Evolutionary conservation across 64 coral and sea anemone genomes (phyloP), one percentile per base, ranked within the genome.

Genomic region (Stylophora pistillata): DNA sequence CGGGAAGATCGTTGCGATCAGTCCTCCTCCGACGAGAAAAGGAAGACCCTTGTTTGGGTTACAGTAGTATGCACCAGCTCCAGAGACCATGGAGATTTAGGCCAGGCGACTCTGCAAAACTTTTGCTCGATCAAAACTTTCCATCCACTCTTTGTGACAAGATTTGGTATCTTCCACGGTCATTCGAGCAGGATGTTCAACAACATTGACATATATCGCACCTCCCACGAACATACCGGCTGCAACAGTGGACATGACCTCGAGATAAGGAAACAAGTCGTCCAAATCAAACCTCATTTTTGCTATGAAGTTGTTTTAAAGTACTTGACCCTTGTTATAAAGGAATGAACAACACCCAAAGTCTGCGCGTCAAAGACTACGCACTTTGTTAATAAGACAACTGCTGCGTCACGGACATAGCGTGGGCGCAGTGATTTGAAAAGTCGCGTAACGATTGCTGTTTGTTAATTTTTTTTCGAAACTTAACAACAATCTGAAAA

Each of bases 101-200:
- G 91, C 91, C 55, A 96, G 61, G 30, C 90, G 86, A 30, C 52
- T 30, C 32, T 96, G 94, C 52, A 86, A 75, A n/a, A 93, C 81
- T 56, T 77, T 93, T 10, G 94, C 94, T 37, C 90, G 87, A 62
- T 96, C 95, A 27, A 96, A 93, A 55, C 95, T 96, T 41, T 93
- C 95, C 30, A 87, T 96, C 95, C 95, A 96, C 63, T 93, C 33
- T 33, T 93, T 85, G 41, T 96, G 95, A 20, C 91, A 96, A 23
- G 76, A 63, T 53, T 93, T 90, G 1, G 95, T 96, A 34, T 92
- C 90, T 3, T 78, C 4, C 2, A 96, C 64, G 7, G 65, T 66
- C 95, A 96, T 96, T 10, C 95, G 78, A 23, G 95, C 91, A 13
- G 80, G 80, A 78, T 96, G 95, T 30, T 93, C 95, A 0, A 92